A percentile compares a stretch with the other conserved stretches of the same genome.
phyloP scores from a whole-genome alignment of 23 tunicate species.

The Oikopleura dioica region DNA sequence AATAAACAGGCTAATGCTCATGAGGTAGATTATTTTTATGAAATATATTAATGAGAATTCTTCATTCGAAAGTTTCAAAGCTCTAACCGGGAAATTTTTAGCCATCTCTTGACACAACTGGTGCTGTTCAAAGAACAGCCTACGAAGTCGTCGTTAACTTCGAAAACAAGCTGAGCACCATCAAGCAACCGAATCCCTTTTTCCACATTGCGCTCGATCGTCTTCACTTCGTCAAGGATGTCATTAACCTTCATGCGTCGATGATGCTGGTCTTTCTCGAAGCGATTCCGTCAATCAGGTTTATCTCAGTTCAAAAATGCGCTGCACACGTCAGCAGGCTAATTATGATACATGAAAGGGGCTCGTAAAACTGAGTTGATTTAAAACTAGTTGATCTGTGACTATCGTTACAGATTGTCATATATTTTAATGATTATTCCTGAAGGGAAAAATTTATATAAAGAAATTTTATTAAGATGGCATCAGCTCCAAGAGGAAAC shows the following conservation, averaged over 20 bases:
- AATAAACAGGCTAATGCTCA: neutral
- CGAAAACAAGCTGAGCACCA: neutral
- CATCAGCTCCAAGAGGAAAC: neutral
- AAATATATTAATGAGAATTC: neutral
- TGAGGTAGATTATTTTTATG: neutral
- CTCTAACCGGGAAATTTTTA: neutral
- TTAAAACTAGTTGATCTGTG: no score
- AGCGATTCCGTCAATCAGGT: neutral
- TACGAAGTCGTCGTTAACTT: neutral
- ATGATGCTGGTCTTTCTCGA: constrained; percentile 11
- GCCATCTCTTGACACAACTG: neutral
- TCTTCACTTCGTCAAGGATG: neutral
- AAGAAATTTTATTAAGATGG: no score
- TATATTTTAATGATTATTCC: no score
- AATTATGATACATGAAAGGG: no score
- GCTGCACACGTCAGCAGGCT: no score
- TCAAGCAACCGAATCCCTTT: neutral
- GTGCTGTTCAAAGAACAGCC: neutral
- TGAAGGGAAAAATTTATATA: no score
- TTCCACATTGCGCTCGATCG: neutral
- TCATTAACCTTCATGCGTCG: neutral
- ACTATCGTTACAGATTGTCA: no score
- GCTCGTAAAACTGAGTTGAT: no score
- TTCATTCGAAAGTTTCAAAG: neutral
- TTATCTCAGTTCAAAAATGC: no score